Evolutionary conservation across 2,888 invertebrate genomes (phyloP).

Genomic region (Plusia festucae): DNA sequence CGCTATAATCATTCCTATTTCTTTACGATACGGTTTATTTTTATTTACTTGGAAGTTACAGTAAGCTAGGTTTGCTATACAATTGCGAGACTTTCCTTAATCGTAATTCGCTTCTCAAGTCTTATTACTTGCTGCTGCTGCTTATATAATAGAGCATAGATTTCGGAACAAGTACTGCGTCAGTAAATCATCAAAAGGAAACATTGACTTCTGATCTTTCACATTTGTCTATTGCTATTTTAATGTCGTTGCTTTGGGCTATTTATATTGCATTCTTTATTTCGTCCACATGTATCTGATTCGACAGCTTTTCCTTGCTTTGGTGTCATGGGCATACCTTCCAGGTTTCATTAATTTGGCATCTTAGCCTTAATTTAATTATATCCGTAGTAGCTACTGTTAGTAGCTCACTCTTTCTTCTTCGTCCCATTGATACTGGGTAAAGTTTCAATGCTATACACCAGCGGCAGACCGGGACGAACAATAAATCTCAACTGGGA

Average conservation of each 20-base stretch:
- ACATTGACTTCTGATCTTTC: not conserved
- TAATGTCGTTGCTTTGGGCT: not conserved
- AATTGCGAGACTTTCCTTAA: not conserved
- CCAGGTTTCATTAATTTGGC: not conserved
- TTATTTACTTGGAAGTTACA: not conserved
- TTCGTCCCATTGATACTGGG: slow-evolving; percentile 85
- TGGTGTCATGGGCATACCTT: not conserved
- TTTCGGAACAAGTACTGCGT: not conserved
- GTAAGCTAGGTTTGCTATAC: not conserved
- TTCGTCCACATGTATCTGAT: not conserved
- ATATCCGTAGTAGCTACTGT: not conserved
- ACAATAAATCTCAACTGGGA: slow-evolving; percentile 70
- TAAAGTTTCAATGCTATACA: slow-evolving; percentile 77
- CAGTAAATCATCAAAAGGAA: not conserved
- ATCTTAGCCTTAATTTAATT: not conserved
- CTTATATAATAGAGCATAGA: too few species aligned
- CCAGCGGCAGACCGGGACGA: slow-evolving; percentile 86
- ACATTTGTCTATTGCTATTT: not conserved
- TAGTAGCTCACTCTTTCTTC: not conserved
- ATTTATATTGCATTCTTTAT: not conserved
- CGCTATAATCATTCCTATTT: slow-evolving; percentile 12
- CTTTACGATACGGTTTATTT: slow-evolving; percentile 9
- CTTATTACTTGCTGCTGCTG: not conserved
- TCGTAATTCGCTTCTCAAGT: too few species aligned
- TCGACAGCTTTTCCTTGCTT: not conserved